Percentiles rank a stretch among this genome's conserved stretches.
Conservation (phyloP, 2,888 invertebrate genomes). For the Chrysina gloriosa region DNA sequence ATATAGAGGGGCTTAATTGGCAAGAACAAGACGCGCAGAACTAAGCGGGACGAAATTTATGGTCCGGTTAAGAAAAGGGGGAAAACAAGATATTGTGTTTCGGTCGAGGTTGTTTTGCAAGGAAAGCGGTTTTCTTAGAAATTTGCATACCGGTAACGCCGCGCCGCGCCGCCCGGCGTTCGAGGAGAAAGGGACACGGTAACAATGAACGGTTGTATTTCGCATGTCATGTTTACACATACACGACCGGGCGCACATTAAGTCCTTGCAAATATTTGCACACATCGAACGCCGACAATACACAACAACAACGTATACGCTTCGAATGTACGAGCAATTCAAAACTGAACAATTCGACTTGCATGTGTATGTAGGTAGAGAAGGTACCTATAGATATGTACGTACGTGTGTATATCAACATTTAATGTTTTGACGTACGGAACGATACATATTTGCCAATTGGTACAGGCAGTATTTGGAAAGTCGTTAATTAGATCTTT, state of each 20-base stretch:
- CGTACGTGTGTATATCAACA: neutral
- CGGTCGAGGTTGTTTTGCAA: conserved; percentile 26
- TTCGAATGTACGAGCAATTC: conserved; percentile 17
- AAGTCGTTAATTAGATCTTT: neutral
- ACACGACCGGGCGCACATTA: conserved; percentile 2
- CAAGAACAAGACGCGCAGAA: conserved; percentile 29
- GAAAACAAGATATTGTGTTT: conserved; percentile 36
- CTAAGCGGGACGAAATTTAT: conserved; percentile 23
- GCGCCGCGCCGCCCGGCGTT: neutral
- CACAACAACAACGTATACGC: conserved; percentile 2
- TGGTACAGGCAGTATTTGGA: neutral
- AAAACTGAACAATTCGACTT: conserved; percentile 28
- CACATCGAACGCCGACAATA: conserved; percentile 24
- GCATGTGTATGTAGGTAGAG: neutral
- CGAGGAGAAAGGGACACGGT: neutral
- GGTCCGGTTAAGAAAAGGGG: conserved; percentile 22
- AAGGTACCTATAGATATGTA: no score
- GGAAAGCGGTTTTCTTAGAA: conserved; percentile 34
- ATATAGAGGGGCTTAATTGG: conserved; percentile 35
- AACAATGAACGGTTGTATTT: conserved; percentile 30
- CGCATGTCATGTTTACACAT: conserved; percentile 34
- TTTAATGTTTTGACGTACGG: neutral
- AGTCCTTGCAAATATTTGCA: conserved; percentile 32
- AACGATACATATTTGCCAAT: neutral
- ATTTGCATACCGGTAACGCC: conserved; percentile 27